Evolutionary conservation across 2,888 invertebrate species (phyloP).

Genomic region (Ophion slaviceki): DNA sequence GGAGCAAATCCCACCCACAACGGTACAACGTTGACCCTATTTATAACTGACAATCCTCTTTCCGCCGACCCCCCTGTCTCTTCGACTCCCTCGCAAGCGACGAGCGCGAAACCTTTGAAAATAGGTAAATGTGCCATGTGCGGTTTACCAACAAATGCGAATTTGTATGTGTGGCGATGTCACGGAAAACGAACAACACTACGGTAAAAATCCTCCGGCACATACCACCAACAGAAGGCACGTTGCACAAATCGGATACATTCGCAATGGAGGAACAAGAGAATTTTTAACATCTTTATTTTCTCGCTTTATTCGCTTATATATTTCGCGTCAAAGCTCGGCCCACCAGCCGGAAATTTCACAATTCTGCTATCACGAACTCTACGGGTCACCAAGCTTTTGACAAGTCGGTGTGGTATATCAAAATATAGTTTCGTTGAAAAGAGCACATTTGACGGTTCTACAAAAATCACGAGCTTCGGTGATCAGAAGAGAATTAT

Average conservation of each 20-base stretch:
- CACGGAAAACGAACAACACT: neutral
- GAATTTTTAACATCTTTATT: constrained; percentile 13
- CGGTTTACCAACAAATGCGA: constrained; percentile 27
- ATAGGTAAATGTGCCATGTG: constrained; percentile 62
- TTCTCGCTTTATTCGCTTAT: neutral
- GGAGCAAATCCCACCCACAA: constrained; percentile 39
- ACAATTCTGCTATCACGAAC: constrained; percentile 37
- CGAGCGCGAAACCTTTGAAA: constrained; percentile 58
- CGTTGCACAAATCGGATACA: constrained; percentile 16
- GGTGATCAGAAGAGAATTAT: too few species aligned
- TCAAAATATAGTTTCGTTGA: neutral
- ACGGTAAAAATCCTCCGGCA: too few species aligned
- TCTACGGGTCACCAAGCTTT: constrained; percentile 48
- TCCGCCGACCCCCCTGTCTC: constrained; percentile 1
- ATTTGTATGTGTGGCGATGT: neutral
- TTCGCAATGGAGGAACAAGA: neutral
- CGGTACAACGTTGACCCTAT: constrained; percentile 55
- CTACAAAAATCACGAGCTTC: too few species aligned
- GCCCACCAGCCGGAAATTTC: neutral
- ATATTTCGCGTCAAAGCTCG: constrained; percentile 24
- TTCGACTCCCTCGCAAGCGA: neutral
- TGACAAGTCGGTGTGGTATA: constrained; percentile 18
- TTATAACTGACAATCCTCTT: constrained; percentile 58
- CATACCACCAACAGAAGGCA: constrained; percentile 25
- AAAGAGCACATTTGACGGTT: neutral